Evolutionary conservation across 2,113 vertebrate genomes (phyloP).

Genomic region (Panurus biarmicus): DNA sequence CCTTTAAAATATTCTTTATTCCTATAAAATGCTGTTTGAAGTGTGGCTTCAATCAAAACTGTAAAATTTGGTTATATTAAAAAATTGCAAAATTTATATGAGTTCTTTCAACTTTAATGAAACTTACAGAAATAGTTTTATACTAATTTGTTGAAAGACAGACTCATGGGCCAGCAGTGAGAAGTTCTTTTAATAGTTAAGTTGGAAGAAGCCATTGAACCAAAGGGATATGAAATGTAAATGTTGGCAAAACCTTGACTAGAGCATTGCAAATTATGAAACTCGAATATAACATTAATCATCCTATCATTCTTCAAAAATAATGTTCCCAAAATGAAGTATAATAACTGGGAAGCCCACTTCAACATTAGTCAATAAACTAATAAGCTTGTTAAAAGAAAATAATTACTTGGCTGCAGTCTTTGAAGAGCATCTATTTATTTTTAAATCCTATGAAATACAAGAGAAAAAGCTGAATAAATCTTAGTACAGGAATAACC

Average conservation of each 20-base stretch:
- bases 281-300: conserved; percentile 5
- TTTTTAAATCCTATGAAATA: conserved; percentile 27
- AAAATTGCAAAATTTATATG: background rate
- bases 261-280: background rate
- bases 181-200: background rate
- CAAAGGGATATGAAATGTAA: conserved; percentile 1
- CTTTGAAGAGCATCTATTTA: conserved; percentile 30
- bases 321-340: background rate
- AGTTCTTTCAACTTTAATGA: background rate
- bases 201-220: background rate
- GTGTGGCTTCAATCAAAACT: background rate
- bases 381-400: conserved; percentile 48
- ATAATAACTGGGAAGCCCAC: background rate
- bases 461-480: background rate
- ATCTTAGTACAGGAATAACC: background rate
- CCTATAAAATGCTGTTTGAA: background rate
- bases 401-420: conserved; percentile 36
- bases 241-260: background rate
- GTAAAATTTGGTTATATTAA: background rate
- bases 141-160: background rate
- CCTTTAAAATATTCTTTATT: background rate
- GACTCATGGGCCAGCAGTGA: background rate
- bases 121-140: background rate
- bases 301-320: conserved; percentile 19
- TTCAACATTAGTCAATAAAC: conserved; percentile 44